Conservation (phyloP, 2,113 vertebrate species). For the Daphoenositta chrysoptera region DNA sequence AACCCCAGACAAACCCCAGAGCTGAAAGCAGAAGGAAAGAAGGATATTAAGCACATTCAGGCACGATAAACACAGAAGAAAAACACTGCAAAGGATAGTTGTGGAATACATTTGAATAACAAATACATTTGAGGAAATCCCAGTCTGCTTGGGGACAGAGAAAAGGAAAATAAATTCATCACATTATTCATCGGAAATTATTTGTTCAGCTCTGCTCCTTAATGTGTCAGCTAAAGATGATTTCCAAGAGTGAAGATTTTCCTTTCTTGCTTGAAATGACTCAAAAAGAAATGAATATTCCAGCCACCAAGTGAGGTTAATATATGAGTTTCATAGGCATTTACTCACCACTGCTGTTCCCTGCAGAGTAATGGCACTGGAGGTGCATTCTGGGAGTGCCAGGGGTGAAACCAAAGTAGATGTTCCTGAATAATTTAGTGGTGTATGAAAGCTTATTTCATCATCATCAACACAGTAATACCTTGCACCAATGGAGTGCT, state of each 20-base stretch:
- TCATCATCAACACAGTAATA: constrained; percentile 54
- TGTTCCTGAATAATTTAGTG: constrained; percentile 63
- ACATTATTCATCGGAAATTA: constrained; percentile 46
- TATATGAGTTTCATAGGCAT: constrained; percentile 55
- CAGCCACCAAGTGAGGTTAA: constrained; percentile 65
- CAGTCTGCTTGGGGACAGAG: constrained; percentile 36
- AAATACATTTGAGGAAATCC: constrained; percentile 57
- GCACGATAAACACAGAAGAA: neutral
- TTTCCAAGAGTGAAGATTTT: constrained; percentile 54
- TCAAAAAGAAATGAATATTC: constrained; percentile 60
- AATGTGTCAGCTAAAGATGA: constrained; percentile 59
- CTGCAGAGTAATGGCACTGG: constrained; percentile 58
- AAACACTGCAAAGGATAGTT: constrained; percentile 20
- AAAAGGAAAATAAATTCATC: constrained; percentile 47
- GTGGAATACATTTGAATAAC: constrained; percentile 62
- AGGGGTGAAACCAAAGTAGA: constrained; percentile 51
- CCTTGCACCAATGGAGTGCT: constrained; percentile 37
- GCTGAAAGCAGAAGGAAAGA: neutral
- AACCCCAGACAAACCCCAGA: neutral
- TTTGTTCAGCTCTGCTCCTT: constrained; percentile 43
- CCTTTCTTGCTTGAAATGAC: constrained; percentile 55
- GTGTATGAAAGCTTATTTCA: constrained; percentile 60
- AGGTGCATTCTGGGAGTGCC: constrained; percentile 65
- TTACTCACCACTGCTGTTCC: constrained; percentile 51
- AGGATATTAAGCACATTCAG: neutral